Conservation (phyloP, 2,113 vertebrate genomes). For the Neodontobutis hainanensis region DNA sequence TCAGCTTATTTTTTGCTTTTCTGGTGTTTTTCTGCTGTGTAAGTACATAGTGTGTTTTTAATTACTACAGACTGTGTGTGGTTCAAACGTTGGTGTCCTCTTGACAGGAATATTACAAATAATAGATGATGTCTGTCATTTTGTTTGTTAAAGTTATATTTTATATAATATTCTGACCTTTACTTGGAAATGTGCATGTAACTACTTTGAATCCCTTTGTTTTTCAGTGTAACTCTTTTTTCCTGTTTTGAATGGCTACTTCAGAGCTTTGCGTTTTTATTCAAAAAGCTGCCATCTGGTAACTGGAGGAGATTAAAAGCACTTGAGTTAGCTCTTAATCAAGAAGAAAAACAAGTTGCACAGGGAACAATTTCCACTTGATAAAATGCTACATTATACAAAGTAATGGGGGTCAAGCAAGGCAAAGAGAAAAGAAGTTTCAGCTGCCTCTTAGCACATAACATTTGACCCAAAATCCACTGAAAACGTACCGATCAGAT, state of each 20-base stretch:
- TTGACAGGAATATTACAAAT: constrained; percentile 35
- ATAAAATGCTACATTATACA: constrained; percentile 9
- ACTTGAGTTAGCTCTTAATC: constrained; percentile 53
- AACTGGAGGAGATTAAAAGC: constrained; percentile 39
- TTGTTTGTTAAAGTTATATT: constrained; percentile 27
- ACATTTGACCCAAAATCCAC: not conserved
- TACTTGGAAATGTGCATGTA: not conserved
- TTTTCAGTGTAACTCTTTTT: constrained; percentile 2
- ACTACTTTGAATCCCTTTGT: not conserved
- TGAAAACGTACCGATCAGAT: constrained; percentile 15
- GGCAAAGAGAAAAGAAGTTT: constrained; percentile 31
- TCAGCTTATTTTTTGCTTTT: constrained; percentile 15
- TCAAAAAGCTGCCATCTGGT: constrained; percentile 66
- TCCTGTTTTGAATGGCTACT: constrained; percentile 30
- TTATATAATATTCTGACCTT: too few species aligned
- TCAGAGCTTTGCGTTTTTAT: constrained; percentile 48
- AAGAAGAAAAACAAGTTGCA: constrained; percentile 33
- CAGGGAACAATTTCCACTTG: constrained; percentile 39
- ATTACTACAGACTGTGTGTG: constrained; percentile 64
- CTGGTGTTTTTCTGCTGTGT: constrained; percentile 38
- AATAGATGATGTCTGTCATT: constrained; percentile 34
- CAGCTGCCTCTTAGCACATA: constrained; percentile 26
- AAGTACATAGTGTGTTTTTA: constrained; percentile 27
- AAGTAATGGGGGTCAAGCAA: not conserved
- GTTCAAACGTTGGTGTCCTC: constrained; percentile 53